Conservation (phyloP, 2,888 invertebrate genomes). For the Ethmia dodecea region DNA sequence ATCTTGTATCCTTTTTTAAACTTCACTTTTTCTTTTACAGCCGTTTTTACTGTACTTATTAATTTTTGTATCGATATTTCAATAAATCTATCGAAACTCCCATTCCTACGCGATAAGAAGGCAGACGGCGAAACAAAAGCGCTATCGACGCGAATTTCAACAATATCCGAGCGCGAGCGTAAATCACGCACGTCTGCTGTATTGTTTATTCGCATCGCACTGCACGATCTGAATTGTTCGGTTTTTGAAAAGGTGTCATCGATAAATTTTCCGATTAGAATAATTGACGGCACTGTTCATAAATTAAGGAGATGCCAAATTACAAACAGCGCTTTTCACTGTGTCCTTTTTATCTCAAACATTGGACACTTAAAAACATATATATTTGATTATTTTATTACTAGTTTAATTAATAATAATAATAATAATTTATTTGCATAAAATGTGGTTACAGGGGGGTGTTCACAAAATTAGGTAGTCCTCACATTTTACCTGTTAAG, state of each 20-base stretch:
- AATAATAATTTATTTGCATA: too few relatives aligned
- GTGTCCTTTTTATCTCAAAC: too few relatives aligned
- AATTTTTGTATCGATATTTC: slow-evolving; percentile 3
- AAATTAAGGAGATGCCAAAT: background rate
- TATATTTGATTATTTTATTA: too few relatives aligned
- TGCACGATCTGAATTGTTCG: slow-evolving; percentile 21
- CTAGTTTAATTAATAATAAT: too few relatives aligned
- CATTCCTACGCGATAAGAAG: slow-evolving; percentile 23
- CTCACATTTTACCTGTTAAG: too few relatives aligned
- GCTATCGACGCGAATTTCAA: slow-evolving; percentile 65
- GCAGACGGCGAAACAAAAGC: slow-evolving; percentile 64
- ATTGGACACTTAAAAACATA: too few relatives aligned
- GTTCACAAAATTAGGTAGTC: too few relatives aligned
- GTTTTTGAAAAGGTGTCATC: slow-evolving; percentile 41
- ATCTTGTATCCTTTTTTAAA: too few relatives aligned
- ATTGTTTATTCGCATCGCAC: slow-evolving; percentile 53
- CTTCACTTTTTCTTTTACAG: too few relatives aligned
- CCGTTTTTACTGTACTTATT: too few relatives aligned
- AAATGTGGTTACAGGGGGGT: too few relatives aligned
- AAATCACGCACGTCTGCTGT: slow-evolving; percentile 57
- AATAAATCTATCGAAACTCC: background rate
- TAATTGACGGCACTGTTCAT: slow-evolving; percentile 23
- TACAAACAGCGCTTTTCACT: too few relatives aligned
- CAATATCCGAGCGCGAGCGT: slow-evolving; percentile 53
- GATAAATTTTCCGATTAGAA: slow-evolving; percentile 30